Evolutionary conservation across 2,797 vertebrate genomes (phyloP), one percentile per base, ranked within the genome.

Genomic region (Fundulus diaphanus): DNA sequence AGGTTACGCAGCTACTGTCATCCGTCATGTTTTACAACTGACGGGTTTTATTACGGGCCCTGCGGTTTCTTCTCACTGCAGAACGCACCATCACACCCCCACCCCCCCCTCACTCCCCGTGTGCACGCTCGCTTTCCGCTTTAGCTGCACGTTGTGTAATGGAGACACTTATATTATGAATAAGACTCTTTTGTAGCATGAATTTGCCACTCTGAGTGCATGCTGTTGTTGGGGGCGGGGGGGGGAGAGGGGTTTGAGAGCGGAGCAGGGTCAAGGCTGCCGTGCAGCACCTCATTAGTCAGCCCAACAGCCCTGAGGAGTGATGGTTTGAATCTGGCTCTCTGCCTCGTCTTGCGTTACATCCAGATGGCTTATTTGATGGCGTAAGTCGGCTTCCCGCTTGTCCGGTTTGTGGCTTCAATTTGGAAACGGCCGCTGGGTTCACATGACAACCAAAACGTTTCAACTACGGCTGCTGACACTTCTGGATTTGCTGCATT

Each of bases 261-360:
- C 78, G 46, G 88, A 90, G 90, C 74, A 20, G 83, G 93, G 92
- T 94, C 91, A 91, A 57, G 85, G 89, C 85, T 82, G 81, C 86
- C 35, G 83, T 74, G 73, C 79, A 92, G 90, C 93, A 93, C 93
- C 94, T 94, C 93, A 94, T 95, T 92, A 92, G 89, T 95, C 93
- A 92, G 87, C 76, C 85, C 84, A 87, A 66, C 86, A 72, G 86
- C 79, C 88, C 79, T 73, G 84, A 75, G 85, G 83, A 90, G 83
- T 81, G 80, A 91, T 87, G 90, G 93, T 93, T 92, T 92, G 80
- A 90, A 87, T 91, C 61, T 93, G 92, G 89, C 86, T 84, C 84
- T 2, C 73, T 61, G 83, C 88, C 89, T 75, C 68, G 49, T 86
- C 86, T 92, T 86, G 78, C 88, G 89, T 93, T 92, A 88, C 87